A percentile compares a stretch with the other conserved stretches of the same genome.
Conservation (phyloP, 2,113 vertebrate genomes). For the Spea multiplicata region DNA sequence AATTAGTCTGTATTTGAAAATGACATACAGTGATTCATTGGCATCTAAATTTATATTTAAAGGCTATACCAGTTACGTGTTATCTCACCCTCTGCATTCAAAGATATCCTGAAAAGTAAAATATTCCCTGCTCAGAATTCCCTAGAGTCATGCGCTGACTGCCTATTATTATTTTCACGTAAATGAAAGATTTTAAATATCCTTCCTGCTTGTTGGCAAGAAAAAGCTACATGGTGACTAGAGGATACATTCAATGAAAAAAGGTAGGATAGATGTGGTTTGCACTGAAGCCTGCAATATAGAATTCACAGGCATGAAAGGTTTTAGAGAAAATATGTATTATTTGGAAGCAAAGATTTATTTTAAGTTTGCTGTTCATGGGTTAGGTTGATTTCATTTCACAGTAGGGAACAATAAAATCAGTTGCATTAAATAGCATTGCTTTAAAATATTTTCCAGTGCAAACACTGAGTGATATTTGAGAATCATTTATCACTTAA, state of each 20-base stretch:
- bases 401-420: slow-evolving; percentile 30
- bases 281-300: neutral
- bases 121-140: neutral
- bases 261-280: no score
- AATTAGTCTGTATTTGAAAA: no score
- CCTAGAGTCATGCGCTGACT: neutral
- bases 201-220: no score
- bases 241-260: neutral
- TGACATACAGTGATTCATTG: no score
- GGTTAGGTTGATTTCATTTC: slow-evolving; percentile 33
- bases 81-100: neutral
- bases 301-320: slow-evolving; percentile 4
- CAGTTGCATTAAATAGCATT: slow-evolving; percentile 30
- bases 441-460: slow-evolving; percentile 15
- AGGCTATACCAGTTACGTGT: neutral
- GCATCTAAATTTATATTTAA: no score
- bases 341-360: slow-evolving; percentile 16
- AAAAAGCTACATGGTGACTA: no score
- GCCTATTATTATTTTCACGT: neutral
- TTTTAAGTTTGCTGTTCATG: slow-evolving; percentile 9
- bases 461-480: slow-evolving; percentile 52
- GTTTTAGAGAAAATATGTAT: slow-evolving; percentile 15
- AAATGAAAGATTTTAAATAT: neutral
- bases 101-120: slow-evolving; percentile 23
- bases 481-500: slow-evolving; percentile 60